A percentile compares a stretch with the other conserved stretches of the same genome.
Conservation (phyloP, 2,888 invertebrate species). For the Yponomeuta plumbellus region DNA sequence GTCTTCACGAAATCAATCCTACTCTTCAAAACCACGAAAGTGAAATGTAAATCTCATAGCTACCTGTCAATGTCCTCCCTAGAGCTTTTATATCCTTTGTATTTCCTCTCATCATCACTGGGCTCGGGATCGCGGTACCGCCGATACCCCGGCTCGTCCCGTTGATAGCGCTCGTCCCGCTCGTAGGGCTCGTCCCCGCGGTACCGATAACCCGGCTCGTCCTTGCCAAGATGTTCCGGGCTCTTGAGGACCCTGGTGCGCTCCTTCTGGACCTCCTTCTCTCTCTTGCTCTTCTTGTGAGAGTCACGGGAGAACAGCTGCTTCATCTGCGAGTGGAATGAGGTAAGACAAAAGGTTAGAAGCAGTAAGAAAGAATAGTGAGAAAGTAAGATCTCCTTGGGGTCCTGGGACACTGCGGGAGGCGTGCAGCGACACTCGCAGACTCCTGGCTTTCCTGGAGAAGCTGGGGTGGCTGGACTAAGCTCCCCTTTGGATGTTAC, state of each 20-base stretch:
- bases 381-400: too few species aligned
- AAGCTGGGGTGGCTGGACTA: too few species aligned
- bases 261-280: conserved; percentile 74
- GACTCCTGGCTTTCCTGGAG: too few species aligned
- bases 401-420: too few species aligned
- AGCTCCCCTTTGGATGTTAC: too few species aligned
- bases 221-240: conserved; percentile 64
- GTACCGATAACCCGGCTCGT: conserved; percentile 58
- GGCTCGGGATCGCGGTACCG: conserved; percentile 66
- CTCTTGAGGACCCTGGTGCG: conserved; percentile 74
- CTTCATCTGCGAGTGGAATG: conserved; percentile 71
- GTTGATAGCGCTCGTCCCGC: conserved; percentile 46
- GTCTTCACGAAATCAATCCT: too few species aligned
- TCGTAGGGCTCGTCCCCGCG: conserved; percentile 61
- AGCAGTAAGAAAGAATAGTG: too few species aligned
- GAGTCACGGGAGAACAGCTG: conserved; percentile 84
- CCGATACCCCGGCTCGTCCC: conserved; percentile 60
- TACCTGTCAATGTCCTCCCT: conserved; percentile 23
- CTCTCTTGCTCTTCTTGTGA: conserved; percentile 82
- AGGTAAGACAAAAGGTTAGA: background rate
- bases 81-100: conserved; percentile 28
- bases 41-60: too few species aligned
- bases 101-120: conserved; percentile 56
- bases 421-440: too few species aligned
- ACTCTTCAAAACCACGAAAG: too few species aligned